phyloP scores from a whole-genome alignment of 2,113 vertebrate genomes.

The Mystacornis crossleyi region DNA sequence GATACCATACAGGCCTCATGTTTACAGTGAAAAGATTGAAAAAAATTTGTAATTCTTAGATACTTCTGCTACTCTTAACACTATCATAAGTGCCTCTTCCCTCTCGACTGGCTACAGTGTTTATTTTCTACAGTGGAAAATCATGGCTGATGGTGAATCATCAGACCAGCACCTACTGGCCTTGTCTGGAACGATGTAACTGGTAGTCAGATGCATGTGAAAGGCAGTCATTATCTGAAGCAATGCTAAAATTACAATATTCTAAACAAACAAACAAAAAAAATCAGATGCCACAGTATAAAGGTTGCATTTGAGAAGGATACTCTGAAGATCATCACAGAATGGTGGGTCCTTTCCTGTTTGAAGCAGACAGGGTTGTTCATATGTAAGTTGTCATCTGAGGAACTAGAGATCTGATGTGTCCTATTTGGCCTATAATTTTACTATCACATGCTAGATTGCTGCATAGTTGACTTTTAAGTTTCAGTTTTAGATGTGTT shows the following conservation, averaged over 20 bases:
- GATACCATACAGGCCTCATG: not conserved
- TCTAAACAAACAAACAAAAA: not conserved
- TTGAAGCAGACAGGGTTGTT: not conserved
- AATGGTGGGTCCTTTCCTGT: not conserved
- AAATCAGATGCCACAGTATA: not conserved
- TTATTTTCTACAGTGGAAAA: not conserved
- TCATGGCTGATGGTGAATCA: not conserved
- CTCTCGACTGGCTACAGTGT: not conserved
- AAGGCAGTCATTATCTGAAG: not conserved
- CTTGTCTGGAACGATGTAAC: not conserved
- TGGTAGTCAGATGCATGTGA: not conserved
- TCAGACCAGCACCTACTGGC: not conserved
- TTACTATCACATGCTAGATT: not conserved
- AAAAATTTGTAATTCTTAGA: not conserved
- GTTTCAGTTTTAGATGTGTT: not conserved
- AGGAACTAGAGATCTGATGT: not conserved
- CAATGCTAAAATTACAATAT: not conserved
- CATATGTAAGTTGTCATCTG: not conserved
- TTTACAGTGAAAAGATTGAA: not conserved
- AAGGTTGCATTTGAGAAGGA: not conserved
- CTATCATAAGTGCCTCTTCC: not conserved
- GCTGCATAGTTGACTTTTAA: not conserved
- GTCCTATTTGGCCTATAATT: not conserved
- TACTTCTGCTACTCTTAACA: not conserved
- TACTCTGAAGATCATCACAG: not conserved